Evolutionary conservation across 2,888 invertebrate species (phyloP), one percentile per base, ranked within the genome.

Genomic region (Aphidoletes aphidimyza): DNA sequence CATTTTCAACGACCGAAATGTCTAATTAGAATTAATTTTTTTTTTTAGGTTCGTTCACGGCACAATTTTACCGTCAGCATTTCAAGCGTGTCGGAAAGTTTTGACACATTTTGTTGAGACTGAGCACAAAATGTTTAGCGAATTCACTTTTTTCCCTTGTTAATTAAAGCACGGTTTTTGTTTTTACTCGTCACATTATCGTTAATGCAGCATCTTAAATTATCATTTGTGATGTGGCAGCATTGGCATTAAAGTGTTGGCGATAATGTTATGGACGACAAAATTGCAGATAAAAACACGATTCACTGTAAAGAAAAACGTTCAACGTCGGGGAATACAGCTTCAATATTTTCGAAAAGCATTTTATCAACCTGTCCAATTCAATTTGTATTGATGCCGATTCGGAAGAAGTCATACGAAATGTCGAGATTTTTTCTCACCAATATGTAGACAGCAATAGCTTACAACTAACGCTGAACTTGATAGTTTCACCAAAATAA

Each of bases 21-120:
- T 34, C 69, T 69, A 69, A 69, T 69, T 69, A 69, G 30, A 69
- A 69, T 69, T 54, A 22, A 54, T 54, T 54, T 54, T 54, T 54
- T 22, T 22, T 22, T n/a, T 54, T 42, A 6, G 42, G 22, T 54
- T 54, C 6, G 22, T 54, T 54, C 30, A 3, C n/a, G n/a, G n/a
- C n/a, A n/a, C n/a, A n/a, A n/a, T 54, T 54, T 9, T 22, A 47
- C 54, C 5, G 22, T 54, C 30, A 30, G 30, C 54, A 54, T 6
- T 11, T 11, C 22, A 69, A 69, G 30, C 26, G 30, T 26, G 30
- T 69, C 34, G 69, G 1, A 30, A 69, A 69, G 69, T 69, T 69
- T 69, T 69, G 69, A 69, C 26, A 69, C 69, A 69, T 69, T n/a
- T n/a, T n/a, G n/a, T n/a, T n/a, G n/a, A n/a, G n/a, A n/a, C n/a